A percentile compares a stretch with the other conserved stretches of the same genome.
These are phyloP conservation scores for Crotalus helleri DNA, from an alignment of 2,113 vertebrate species.

Conservation along the genomic window DNA sequence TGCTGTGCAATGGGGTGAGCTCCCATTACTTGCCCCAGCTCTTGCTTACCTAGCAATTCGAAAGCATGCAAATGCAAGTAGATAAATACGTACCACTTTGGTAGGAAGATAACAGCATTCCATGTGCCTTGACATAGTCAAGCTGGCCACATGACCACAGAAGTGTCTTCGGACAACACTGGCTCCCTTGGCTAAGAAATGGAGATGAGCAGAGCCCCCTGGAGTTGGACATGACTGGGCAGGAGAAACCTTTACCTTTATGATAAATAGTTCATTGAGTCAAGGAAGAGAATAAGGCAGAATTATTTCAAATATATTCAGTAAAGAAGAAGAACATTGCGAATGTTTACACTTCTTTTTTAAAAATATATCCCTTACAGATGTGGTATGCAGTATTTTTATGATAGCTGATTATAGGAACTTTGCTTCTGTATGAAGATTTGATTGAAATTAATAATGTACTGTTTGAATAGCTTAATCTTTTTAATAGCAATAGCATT, in stretches of 20 bases:
- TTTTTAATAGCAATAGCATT: background rate
- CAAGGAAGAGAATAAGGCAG: background rate
- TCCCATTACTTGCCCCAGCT: background rate
- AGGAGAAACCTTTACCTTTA: background rate
- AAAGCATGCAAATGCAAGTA: background rate
- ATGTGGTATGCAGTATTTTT: background rate
- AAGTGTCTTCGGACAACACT: background rate
- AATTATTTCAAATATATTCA: background rate
- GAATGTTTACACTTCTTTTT: background rate
- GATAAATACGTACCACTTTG: background rate
- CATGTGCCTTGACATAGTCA: too few species aligned
- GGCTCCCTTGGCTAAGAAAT: background rate
- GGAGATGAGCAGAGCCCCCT: background rate
- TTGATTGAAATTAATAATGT: background rate
- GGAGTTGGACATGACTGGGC: background rate
- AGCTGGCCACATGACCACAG: background rate
- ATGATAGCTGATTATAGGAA: background rate
- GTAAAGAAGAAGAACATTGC: background rate
- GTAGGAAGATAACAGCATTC: background rate
- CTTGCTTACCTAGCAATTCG: background rate
- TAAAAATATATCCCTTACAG: background rate
- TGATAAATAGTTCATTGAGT: background rate
- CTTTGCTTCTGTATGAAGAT: too few species aligned
- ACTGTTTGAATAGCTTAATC: background rate
- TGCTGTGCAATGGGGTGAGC: background rate